Evolutionary conservation across 2,113 vertebrate species (phyloP).

Genomic region (Sialia sialis): DNA sequence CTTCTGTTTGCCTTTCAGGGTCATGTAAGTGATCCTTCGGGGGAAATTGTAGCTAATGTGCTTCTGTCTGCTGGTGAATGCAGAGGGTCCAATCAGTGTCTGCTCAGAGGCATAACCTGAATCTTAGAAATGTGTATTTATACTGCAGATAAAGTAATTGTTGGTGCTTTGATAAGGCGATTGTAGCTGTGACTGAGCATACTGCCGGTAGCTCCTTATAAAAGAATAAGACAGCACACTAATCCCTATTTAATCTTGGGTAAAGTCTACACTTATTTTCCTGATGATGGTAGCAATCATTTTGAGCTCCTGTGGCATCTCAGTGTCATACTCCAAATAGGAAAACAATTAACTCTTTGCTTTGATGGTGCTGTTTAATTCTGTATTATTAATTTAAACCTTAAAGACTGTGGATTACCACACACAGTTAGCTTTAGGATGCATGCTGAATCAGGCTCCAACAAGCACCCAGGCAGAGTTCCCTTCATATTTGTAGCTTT

Average conservation of each 20-base stretch:
- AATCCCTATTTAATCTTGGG: conserved; percentile 18
- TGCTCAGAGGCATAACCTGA: background rate
- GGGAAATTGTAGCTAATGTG: background rate
- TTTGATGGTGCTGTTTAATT: conserved; percentile 72
- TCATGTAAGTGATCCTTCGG: background rate
- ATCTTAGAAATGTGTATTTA: background rate
- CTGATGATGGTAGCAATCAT: conserved; percentile 16
- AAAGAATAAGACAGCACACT: background rate
- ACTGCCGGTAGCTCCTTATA: background rate
- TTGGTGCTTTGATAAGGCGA: background rate
- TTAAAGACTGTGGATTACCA: conserved; percentile 57
- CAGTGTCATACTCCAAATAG: conserved; percentile 53
- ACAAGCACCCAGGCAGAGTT: background rate
- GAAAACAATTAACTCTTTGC: conserved; percentile 71
- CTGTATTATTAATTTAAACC: conserved; percentile 73
- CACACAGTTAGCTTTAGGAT: conserved; percentile 58
- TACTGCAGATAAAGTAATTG: background rate
- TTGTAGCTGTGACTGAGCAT: background rate
- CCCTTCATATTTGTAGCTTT: conserved; percentile 6
- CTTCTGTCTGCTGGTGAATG: background rate
- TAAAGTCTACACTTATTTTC: conserved; percentile 24
- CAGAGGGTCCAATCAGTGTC: background rate
- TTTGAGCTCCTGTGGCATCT: conserved; percentile 29
- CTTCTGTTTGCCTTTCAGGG: background rate
- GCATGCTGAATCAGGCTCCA: background rate